Percentiles rank a stretch among this genome's conserved stretches.
These are phyloP conservation scores for Epinotia bilunana DNA, from an alignment of 2,888 invertebrate species.

Conservation along the genomic window DNA sequence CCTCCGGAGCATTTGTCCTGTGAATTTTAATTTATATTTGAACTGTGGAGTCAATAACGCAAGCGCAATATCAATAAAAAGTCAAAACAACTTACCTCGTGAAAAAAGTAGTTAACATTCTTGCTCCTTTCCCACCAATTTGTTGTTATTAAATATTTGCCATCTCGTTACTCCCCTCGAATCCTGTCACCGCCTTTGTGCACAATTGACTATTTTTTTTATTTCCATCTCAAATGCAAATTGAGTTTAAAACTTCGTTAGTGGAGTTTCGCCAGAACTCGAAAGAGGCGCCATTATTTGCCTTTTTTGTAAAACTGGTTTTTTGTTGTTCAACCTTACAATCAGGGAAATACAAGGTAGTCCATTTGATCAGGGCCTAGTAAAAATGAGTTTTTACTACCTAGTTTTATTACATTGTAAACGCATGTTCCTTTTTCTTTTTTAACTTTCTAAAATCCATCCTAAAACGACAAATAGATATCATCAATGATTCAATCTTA, in stretches of 20 bases:
- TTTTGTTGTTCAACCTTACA: slow-evolving; percentile 28
- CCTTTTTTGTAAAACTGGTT: slow-evolving; percentile 54
- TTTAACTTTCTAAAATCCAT: no score
- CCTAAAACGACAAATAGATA: no score
- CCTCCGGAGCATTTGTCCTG: no score
- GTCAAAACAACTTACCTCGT: slow-evolving; percentile 22
- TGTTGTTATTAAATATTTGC: slow-evolving; percentile 45
- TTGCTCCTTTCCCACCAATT: slow-evolving; percentile 33
- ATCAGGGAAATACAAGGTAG: slow-evolving; percentile 5
- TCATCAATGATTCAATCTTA: background rate
- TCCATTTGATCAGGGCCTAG: background rate
- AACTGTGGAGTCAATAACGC: background rate
- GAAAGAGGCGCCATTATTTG: slow-evolving; percentile 54
- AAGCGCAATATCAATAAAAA: background rate
- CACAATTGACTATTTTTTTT: slow-evolving; percentile 63
- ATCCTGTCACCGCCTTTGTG: slow-evolving; percentile 54
- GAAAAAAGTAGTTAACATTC: slow-evolving; percentile 31
- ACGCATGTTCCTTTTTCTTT: no score
- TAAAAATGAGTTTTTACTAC: background rate
- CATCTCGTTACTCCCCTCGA: slow-evolving; percentile 49
- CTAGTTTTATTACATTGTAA: no score
- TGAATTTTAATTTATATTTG: background rate
- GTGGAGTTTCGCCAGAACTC: slow-evolving; percentile 56
- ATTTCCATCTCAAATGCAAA: slow-evolving; percentile 69
- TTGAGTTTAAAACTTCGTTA: slow-evolving; percentile 72